Evolutionary conservation across 2,888 invertebrate species (phyloP).

Genomic region (Stenchaetothrips biformis): DNA sequence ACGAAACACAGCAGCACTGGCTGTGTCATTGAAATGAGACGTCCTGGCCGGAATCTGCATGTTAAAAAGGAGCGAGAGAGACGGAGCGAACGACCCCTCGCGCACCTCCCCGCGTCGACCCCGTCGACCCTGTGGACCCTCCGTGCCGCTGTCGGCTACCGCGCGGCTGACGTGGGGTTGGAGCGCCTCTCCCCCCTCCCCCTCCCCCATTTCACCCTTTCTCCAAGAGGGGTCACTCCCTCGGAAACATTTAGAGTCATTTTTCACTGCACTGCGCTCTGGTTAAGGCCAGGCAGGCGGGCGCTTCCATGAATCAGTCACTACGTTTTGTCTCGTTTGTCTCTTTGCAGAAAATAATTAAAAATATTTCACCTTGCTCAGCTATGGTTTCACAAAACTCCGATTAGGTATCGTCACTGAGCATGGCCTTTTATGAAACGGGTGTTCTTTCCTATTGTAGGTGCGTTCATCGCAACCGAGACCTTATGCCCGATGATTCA

Average conservation of each 20-base stretch:
- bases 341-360: background rate
- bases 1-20: background rate
- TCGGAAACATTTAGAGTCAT: background rate
- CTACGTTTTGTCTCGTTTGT: background rate
- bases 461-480: too few relatives aligned
- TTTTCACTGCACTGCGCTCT: background rate
- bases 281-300: background rate
- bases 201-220: background rate
- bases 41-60: background rate
- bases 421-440: too few relatives aligned
- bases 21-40: conserved; percentile 12
- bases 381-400: too few relatives aligned
- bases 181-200: background rate
- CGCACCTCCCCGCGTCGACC: too few relatives aligned
- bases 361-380: too few relatives aligned
- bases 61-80: background rate
- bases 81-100: background rate
- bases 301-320: background rate
- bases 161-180: background rate
- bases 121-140: background rate
- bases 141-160: background rate
- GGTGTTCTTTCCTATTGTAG: too few relatives aligned
- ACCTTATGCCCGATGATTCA: too few relatives aligned
- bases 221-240: background rate
- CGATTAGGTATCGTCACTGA: too few relatives aligned